These are phyloP conservation scores for Syrphus vitripennis DNA, from an alignment of 2,888 invertebrate species.

Conservation along the genomic window DNA sequence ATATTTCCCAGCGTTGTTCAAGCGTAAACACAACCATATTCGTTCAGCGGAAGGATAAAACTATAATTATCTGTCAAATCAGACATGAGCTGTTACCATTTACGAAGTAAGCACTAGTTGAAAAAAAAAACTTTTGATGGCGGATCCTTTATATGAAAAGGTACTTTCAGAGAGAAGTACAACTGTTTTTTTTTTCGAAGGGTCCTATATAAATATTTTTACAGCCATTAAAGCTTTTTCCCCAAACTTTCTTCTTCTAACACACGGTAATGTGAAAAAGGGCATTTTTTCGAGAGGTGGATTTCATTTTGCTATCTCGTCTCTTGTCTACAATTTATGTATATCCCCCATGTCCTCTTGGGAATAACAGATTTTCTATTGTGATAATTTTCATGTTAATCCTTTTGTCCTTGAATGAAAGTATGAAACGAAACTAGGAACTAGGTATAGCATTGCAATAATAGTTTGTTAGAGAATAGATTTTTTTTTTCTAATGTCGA, in stretches of 20 bases:
- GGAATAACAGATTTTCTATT: conserved; percentile 64
- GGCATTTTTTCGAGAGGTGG: background rate
- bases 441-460: background rate
- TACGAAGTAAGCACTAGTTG: too few relatives aligned
- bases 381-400: conserved; percentile 71
- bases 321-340: conserved; percentile 11
- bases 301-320: conserved; percentile 25
- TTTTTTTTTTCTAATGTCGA: background rate
- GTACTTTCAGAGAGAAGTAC: too few relatives aligned
- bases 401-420: conserved; percentile 45
- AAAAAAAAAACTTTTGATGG: too few relatives aligned
- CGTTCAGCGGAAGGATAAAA: too few relatives aligned
- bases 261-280: background rate
- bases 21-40: too few relatives aligned
- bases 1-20: too few relatives aligned
- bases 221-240: too few relatives aligned
- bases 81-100: too few relatives aligned
- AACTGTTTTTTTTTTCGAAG: too few relatives aligned
- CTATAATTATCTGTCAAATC: too few relatives aligned
- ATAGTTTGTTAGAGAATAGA: conserved; percentile 4
- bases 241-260: background rate
- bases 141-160: too few relatives aligned
- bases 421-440: background rate
- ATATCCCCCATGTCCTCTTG: conserved; percentile 24
- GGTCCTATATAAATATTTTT: too few relatives aligned